A percentile compares a stretch with the other conserved stretches of the same genome.
These are phyloP conservation scores for Oligia strigilis DNA, from an alignment of 2,888 invertebrate species.

Conservation along the genomic window DNA sequence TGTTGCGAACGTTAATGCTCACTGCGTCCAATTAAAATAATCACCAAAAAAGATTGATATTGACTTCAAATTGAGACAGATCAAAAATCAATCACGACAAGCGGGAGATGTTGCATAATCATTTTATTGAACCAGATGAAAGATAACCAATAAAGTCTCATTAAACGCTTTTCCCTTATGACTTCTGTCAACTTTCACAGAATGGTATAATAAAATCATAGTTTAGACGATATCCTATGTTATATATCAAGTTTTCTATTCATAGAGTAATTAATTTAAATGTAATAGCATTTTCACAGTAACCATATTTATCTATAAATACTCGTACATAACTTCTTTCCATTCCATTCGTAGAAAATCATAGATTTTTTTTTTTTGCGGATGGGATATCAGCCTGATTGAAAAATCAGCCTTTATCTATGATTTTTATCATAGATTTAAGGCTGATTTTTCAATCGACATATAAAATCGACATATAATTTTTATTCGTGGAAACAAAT, in stretches of 20 bases:
- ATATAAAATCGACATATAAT: too few relatives aligned
- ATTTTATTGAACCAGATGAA: not conserved
- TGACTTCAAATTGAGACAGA: constrained; percentile 29
- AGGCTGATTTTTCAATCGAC: too few relatives aligned
- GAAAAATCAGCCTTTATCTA: too few relatives aligned
- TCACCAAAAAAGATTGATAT: constrained; percentile 46
- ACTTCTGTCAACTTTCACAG: constrained; percentile 1
- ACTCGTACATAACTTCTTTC: constrained; percentile 7
- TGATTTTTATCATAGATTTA: not conserved
- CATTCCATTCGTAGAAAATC: constrained; percentile 9
- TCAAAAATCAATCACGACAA: constrained; percentile 28
- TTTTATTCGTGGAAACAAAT: too few relatives aligned
- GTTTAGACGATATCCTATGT: not conserved
- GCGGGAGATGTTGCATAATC: constrained; percentile 9
- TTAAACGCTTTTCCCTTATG: not conserved
- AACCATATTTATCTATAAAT: constrained; percentile 6
- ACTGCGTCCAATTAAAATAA: constrained; percentile 51
- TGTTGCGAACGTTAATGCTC: constrained; percentile 38
- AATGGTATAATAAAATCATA: not conserved
- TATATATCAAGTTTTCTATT: constrained; percentile 9
- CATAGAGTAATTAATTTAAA: not conserved
- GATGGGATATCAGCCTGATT: too few relatives aligned
- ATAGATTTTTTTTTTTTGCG: too few relatives aligned
- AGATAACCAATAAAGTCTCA: not conserved
- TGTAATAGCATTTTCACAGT: not conserved